Base-by-base conservation (phyloP, 2,888 invertebrate genomes). In the Gymnosoma rotundatum region DNA sequence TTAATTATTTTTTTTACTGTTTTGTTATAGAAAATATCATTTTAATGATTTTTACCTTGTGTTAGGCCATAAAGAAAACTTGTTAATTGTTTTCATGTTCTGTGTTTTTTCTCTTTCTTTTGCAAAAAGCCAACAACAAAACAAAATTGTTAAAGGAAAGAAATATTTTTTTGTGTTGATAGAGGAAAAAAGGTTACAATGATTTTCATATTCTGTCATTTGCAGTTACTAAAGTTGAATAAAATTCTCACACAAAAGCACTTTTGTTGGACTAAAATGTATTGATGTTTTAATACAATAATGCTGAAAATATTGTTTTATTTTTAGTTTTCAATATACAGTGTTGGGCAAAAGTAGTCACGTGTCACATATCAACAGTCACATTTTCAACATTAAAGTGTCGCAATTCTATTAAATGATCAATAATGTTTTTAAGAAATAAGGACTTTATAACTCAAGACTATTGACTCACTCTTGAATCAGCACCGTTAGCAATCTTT, bases 11-110 rank as follows among this genome's bases (percentile, higher is more conserved):
- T 36, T 66, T 58, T 63, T 54, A 21, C 12, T 48, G 0, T 42
- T 45, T 61, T 69, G 18, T 61, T 50, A 20, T n/a, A 48, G 16
- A 38, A 52, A 48, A 58, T 48, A 45, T 42, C 38, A 78, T 78
- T 70, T 76, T 70, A 54, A 70, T 78, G 20, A 63, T 48, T 70
- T 78, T 70, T 70, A 56, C 70, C 78, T 78, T 78, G 64, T 56
- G 16, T n/a, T 63, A 45, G 67, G 52, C 18, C 61, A 52, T 25
- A 66, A n/a, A 42, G 58, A 36, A 60, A 52, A 61, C 60, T 76
- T 76, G 42, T 69, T 69, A 69, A 67, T 76, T 76, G 60, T 76
- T 76, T 60, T 67, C 25, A 18, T 67, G 58, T 38, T 50, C 58
- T 58, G 56, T n/a, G n/a, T 21, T 58, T 20, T 56, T 42, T 58